These are phyloP conservation scores for Gymnocypris eckloni DNA, from an alignment of 2,797 vertebrate species.

Conservation along the genomic window DNA sequence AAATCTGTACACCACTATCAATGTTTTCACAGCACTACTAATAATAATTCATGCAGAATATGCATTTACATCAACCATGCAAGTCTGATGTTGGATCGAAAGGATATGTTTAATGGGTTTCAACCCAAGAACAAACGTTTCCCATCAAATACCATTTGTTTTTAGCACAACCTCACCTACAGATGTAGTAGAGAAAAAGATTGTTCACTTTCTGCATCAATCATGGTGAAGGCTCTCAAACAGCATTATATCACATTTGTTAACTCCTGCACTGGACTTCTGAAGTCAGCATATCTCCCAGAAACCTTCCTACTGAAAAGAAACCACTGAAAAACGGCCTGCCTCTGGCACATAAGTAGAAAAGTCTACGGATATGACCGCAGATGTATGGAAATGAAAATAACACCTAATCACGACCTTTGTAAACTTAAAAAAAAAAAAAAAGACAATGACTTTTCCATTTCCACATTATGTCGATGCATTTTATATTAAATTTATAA, in stretches of 20 bases:
- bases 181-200: not conserved
- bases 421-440: not conserved
- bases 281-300: not conserved
- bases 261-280: constrained; percentile 16
- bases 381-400: not conserved
- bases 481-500: too few relatives aligned
- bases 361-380: not conserved
- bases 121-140: constrained; percentile 1
- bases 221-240: constrained; percentile 8
- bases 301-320: not conserved
- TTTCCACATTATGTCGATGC: too few relatives aligned
- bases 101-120: constrained; percentile 13
- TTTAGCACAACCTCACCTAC: constrained; percentile 26
- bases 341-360: not conserved
- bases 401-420: not conserved
- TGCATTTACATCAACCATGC: constrained; percentile 53
- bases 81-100: constrained; percentile 18
- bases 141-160: not conserved
- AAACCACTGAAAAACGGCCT: not conserved
- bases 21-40: not conserved
- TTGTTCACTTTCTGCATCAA: not conserved
- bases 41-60: constrained; percentile 55
- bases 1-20: not conserved
- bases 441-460: too few relatives aligned
- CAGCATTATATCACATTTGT: not conserved